Evolutionary conservation across 2,113 vertebrate genomes (phyloP), one percentile per base, ranked within the genome.

Genomic region (Siphamia tubifer): DNA sequence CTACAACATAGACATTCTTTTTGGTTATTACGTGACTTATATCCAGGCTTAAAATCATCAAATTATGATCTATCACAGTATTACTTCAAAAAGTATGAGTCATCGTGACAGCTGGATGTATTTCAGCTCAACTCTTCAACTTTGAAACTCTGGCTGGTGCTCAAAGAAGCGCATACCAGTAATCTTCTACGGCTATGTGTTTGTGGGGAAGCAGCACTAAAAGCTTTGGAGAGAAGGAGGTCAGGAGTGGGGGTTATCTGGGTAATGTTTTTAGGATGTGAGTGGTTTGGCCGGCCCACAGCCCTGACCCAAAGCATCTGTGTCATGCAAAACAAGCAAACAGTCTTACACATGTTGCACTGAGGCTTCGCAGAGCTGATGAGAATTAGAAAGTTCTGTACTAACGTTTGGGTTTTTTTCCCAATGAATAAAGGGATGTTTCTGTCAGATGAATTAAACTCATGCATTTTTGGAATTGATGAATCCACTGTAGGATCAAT

Each of bases 231-330:
- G 31, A 36, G 54, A 75, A 10, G 3, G 49, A 51, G 77, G 81
- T 74, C 77, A 70, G 52, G 20, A 44, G 28, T 48, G 23, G 16
- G 63, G 75, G 63, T 86, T 68, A 79, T 71, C 73, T 73, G 67
- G 42, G 68, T 83, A 52, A 78, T 71, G 76, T 62, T 82, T 83
- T 82, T 70, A 77, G 80, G 80, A 83, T 77, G 68, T 38, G 57
- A 67, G 40, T 12, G 69, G 32, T 73, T 28, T 47, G 39, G 47
- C 61, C 35, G 68, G 52, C 55, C 55, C 61, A 34, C 32, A 60
- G 56, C 21, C 62, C 42, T 64, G 68, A 81, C 73, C 81, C 54
- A 31, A 70, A 77, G 71, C 64, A 74, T 60, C 23, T 72, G 45
- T 11, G 12, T 51, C 3, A 20, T 23, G 47, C 47, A 80, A 70